Percentiles rank a stretch among this genome's conserved stretches.
These are phyloP conservation scores for Glaucopsyche alexis DNA, from an alignment of 2,888 invertebrate species.

Conservation along the genomic window DNA sequence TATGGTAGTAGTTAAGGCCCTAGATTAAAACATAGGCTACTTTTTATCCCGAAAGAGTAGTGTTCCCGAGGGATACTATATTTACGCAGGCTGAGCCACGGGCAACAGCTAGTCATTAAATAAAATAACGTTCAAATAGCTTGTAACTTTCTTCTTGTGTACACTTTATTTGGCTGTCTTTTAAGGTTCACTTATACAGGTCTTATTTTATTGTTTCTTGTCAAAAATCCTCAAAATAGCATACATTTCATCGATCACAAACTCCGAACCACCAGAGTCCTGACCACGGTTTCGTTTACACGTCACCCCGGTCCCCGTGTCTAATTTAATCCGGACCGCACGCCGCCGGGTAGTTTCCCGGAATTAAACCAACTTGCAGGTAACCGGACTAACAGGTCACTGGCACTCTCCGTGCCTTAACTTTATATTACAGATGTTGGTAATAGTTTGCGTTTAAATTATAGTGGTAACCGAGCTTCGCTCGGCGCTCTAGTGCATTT, in stretches of 20 bases:
- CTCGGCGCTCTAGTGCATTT: no score
- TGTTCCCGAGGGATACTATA: no score
- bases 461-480: no score
- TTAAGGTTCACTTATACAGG: neutral
- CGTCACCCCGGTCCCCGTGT: neutral
- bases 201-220: neutral
- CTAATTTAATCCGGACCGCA: conserved; percentile 7
- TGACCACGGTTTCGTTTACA: neutral
- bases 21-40: no score
- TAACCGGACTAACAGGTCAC: neutral
- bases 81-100: no score
- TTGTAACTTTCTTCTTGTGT: no score
- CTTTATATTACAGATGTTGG: neutral
- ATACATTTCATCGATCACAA: neutral
- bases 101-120: no score
- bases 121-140: no score
- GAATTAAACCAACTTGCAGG: conserved; percentile 14
- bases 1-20: no score
- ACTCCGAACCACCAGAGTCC: neutral
- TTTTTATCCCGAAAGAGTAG: no score
- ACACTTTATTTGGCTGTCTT: no score
- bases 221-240: neutral
- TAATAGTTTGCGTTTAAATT: neutral
- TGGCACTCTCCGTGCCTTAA: neutral
- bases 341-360: neutral